A percentile compares a stretch with the other conserved stretches of the same genome.
phyloP scores from a whole-genome alignment of 1,140 invertebrate genomes.

The Drosophila sproati region DNA sequence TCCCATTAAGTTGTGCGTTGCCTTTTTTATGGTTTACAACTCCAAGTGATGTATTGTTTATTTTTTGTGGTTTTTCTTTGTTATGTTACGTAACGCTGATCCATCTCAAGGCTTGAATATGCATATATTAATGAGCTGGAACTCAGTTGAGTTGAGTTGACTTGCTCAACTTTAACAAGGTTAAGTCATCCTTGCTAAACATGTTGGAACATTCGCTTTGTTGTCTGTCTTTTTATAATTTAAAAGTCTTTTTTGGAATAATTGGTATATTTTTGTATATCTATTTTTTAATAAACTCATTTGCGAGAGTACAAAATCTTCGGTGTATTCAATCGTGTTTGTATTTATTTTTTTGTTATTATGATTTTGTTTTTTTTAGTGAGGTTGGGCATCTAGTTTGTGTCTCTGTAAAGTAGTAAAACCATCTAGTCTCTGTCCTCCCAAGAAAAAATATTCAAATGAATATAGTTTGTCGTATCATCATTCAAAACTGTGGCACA shows the following conservation, averaged over 20 bases:
- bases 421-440: conserved; percentile 7
- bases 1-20: conserved; percentile 75
- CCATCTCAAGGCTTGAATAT: too few relatives aligned
- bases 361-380: conserved; percentile 2
- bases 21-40: conserved; percentile 59
- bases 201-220: too few relatives aligned
- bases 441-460: not conserved
- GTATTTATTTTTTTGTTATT: not conserved
- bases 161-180: too few relatives aligned
- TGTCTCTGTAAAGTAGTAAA: not conserved
- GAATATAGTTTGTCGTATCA: conserved; percentile 36
- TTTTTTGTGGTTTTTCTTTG: not conserved
- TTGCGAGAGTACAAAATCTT: too few relatives aligned
- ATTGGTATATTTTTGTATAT: too few relatives aligned
- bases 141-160: too few relatives aligned
- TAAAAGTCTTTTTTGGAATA: too few relatives aligned
- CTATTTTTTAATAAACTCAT: too few relatives aligned
- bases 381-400: not conserved
- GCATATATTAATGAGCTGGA: too few relatives aligned
- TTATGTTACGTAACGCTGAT: not conserved
- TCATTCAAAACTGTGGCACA: conserved; percentile 23
- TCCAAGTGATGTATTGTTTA: conserved; percentile 11
- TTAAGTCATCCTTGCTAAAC: too few relatives aligned
- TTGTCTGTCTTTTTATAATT: too few relatives aligned
- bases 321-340: too few relatives aligned